Percentiles rank a stretch among this genome's conserved stretches.
These are phyloP conservation scores for Watsonalla binaria DNA, from an alignment of 2,888 invertebrate species.

Conservation along the genomic window DNA sequence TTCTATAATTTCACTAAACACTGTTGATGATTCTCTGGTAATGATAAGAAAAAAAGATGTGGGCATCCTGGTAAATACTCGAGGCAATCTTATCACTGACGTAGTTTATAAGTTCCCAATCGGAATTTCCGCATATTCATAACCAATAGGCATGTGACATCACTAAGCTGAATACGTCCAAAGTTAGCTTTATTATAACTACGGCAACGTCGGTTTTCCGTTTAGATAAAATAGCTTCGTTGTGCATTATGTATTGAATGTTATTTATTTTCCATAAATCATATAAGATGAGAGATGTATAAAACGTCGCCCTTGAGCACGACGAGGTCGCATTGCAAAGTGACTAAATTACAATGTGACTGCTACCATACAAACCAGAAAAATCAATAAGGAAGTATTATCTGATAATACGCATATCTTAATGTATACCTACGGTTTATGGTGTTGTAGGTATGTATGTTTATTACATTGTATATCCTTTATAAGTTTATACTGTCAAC, in stretches of 20 bases:
- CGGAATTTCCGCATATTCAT: too few relatives aligned
- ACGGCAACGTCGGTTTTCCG: background rate
- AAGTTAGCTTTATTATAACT: too few relatives aligned
- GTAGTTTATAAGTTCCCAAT: too few relatives aligned
- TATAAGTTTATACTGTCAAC: background rate
- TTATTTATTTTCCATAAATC: background rate
- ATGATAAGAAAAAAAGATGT: too few relatives aligned
- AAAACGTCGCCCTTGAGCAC: background rate
- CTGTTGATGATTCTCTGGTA: background rate
- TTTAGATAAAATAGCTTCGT: background rate
- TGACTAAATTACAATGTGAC: background rate
- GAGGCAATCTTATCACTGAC: too few relatives aligned
- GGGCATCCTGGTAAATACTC: too few relatives aligned
- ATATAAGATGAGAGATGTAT: background rate
- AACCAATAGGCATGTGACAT: too few relatives aligned
- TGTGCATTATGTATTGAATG: background rate
- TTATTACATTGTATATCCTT: background rate
- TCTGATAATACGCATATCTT: conserved; percentile 23
- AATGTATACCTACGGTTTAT: conserved; percentile 5
- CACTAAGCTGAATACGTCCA: too few relatives aligned
- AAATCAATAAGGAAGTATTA: conserved; percentile 26
- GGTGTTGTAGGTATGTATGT: background rate
- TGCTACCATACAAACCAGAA: conserved; percentile 4
- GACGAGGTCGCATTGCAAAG: background rate
- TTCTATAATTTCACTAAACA: conserved; percentile 12